Conservation (phyloP, 2,888 invertebrate genomes). For the Itoplectis maculator region DNA sequence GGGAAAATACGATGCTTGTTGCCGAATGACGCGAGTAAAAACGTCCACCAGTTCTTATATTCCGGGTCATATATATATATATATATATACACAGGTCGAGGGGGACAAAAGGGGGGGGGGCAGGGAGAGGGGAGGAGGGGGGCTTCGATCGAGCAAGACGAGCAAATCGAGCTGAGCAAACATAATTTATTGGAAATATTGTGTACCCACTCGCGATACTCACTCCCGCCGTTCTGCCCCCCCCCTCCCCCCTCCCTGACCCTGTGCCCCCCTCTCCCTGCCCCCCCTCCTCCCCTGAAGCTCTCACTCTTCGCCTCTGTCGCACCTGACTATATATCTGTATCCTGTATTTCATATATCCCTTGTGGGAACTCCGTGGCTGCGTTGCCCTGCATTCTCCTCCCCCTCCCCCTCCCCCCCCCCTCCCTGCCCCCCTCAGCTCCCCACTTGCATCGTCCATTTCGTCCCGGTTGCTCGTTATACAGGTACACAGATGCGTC, state of each 20-base stretch:
- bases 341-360: slow-evolving; percentile 24
- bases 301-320: slow-evolving; percentile 13
- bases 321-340: slow-evolving; percentile 8
- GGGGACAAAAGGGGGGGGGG: too few relatives aligned
- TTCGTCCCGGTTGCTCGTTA: slow-evolving; percentile 70
- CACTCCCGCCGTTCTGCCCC: slow-evolving; percentile 58
- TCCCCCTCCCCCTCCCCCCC: too few relatives aligned
- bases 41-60: slow-evolving; percentile 49
- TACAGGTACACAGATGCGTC: slow-evolving; percentile 80
- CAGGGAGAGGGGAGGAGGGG: slow-evolving; percentile 1
- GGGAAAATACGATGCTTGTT: slow-evolving; percentile 5
- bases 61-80: too few relatives aligned
- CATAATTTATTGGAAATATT: slow-evolving; percentile 80
- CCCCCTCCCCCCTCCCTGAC: neutral
- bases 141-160: slow-evolving; percentile 53
- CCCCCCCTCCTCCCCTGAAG: too few relatives aligned
- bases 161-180: slow-evolving; percentile 74
- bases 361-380: neutral
- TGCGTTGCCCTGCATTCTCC: slow-evolving; percentile 21
- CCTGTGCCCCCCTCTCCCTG: neutral
- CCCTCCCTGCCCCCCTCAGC: too few relatives aligned
- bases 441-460: slow-evolving; percentile 51
- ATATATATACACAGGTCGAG: too few relatives aligned
- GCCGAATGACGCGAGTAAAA: slow-evolving; percentile 30
- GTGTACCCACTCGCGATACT: slow-evolving; percentile 82